phyloP scores from a whole-genome alignment of 2,113 vertebrate genomes.

The Bos javanicus region DNA sequence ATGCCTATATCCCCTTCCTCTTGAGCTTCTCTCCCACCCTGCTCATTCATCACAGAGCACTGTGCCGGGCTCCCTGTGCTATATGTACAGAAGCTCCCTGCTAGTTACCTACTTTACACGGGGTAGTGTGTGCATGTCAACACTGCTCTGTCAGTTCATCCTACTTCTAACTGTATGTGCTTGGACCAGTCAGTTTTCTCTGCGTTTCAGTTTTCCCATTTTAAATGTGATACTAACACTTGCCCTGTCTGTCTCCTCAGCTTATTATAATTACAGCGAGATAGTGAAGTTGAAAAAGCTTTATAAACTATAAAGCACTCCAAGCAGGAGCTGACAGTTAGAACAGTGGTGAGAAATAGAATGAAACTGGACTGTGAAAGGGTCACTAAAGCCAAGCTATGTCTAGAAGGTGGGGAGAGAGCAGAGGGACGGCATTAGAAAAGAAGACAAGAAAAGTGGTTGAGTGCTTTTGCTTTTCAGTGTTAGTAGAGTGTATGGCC shows the following conservation, averaged over 20 bases:
- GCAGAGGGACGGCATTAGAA: background rate
- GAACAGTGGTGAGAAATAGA: background rate
- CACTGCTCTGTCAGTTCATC: background rate
- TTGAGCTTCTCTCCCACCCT: background rate
- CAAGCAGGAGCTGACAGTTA: background rate
- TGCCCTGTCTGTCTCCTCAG: background rate
- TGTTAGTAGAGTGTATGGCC: accelerated
- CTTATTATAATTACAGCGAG: background rate
- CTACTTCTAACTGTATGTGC: background rate
- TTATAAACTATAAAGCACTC: background rate
- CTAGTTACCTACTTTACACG: background rate
- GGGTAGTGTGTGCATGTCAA: background rate
- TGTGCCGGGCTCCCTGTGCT: background rate
- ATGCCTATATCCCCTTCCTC: background rate
- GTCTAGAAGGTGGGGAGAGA: background rate
- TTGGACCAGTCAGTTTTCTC: background rate
- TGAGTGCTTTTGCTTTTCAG: background rate
- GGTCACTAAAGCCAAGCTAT: background rate
- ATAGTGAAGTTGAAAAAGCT: background rate
- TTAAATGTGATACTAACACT: background rate
- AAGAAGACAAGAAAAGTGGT: background rate
- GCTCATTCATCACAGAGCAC: background rate
- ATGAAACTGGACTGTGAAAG: background rate
- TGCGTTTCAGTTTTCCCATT: background rate
- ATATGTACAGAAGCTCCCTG: background rate